phyloP scores from a whole-genome alignment of 2,113 vertebrate species.

The Nycticorax nycticorax region DNA sequence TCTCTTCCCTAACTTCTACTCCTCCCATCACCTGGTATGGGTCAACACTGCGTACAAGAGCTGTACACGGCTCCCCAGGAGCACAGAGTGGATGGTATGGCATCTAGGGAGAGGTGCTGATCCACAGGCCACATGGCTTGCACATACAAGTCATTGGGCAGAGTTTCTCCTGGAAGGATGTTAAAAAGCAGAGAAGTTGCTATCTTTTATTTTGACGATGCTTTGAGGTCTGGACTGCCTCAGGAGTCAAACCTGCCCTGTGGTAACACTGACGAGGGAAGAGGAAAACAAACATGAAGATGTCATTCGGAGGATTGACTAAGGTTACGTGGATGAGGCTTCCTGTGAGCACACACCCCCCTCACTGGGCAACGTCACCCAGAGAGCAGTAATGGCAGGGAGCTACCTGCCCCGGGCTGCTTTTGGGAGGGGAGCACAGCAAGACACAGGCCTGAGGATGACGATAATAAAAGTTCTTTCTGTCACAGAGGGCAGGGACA shows the following conservation, averaged over 20 bases:
- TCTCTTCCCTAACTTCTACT: not conserved
- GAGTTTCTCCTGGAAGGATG: not conserved
- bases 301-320: accelerated
- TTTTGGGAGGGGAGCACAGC: not conserved
- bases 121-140: not conserved
- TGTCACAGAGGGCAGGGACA: not conserved
- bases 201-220: not conserved
- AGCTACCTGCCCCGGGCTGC: not conserved
- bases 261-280: not conserved
- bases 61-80: not conserved
- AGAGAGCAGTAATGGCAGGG: not conserved
- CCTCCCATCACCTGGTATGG: not conserved
- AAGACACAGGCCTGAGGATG: not conserved
- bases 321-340: not conserved
- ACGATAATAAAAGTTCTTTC: not conserved
- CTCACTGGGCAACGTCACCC: not conserved
- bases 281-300: not conserved
- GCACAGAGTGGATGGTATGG: not conserved
- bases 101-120: not conserved
- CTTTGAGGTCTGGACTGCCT: not conserved
- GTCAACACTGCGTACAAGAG: not conserved
- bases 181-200: not conserved
- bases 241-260: not conserved
- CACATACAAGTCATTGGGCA: not conserved
- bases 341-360: not conserved